Evolutionary conservation across 2,113 vertebrate genomes (phyloP), one percentile per base, ranked within the genome.

Genomic region (Oncorhynchus gorbuscha): DNA sequence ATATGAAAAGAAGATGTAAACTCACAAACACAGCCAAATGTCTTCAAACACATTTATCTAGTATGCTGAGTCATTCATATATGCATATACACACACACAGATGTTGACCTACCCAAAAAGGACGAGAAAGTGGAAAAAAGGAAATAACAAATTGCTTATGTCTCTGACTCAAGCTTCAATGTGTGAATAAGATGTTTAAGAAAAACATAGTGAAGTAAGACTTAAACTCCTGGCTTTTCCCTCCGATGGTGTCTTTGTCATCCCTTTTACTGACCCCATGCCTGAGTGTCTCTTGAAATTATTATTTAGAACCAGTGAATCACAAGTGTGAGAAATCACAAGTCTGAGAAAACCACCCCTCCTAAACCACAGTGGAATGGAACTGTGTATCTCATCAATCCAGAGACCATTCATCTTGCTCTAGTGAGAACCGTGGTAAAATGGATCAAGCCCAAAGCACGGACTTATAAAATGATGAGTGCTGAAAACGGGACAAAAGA

Each of bases 131-230:
- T 88, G 82, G 0, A 49, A 74, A 66, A 65, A 65, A 74, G 75
- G 76, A 69, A 67, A 83, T 81, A 85, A 90, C 85, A 78, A 87
- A 91, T 81, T 81, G 79, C 67, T 79, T 76, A 83, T 74, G 85
- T 80, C 80, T 79, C 81, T 80, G 81, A 73, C 76, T 81, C 89
- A 92, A 90, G 89, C 82, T 89, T 87, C 81, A 83, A 92, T 85
- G 80, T 87, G 89, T 79, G 55, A 51, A 89, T 77, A 85, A 90
- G 86, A 79, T 80, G 80, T 85, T 88, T 83, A 91, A 90, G 85
- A 85, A 87, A 84, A 79, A 77, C 70, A 83, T 64, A 72, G 66
- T 55, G 32, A 72, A 80, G 90, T 90, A 83, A 85, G 85, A 77
- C 76, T 79, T 39, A 30, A 12, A 79, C 77, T 81, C 85, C 73